phyloP scores from a whole-genome alignment of 2,888 invertebrate species.

The Notodonta ziczac region DNA sequence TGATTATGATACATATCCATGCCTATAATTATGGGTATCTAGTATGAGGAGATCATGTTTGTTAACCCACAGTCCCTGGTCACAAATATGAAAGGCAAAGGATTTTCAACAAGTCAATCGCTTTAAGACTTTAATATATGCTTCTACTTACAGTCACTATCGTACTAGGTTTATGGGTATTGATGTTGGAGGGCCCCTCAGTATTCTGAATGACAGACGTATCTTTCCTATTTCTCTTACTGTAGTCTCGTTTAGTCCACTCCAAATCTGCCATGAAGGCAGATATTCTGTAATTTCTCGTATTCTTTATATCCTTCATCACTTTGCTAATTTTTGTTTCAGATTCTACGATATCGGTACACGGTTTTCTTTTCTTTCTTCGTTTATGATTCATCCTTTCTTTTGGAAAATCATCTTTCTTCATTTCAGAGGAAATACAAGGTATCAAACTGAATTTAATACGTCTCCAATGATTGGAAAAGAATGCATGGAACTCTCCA shows the following conservation, averaged over 20 bases:
- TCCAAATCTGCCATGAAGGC: constrained; percentile 51
- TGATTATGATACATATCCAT: too few species aligned
- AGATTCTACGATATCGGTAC: constrained; percentile 5
- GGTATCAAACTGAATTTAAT: constrained; percentile 29
- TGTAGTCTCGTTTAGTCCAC: constrained; percentile 39
- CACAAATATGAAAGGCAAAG: too few species aligned
- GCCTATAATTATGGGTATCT: too few species aligned
- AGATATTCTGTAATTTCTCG: constrained; percentile 50
- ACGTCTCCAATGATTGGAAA: constrained; percentile 40
- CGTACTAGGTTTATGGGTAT: not conserved
- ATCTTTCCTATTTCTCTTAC: constrained; percentile 1
- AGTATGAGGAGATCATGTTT: too few species aligned
- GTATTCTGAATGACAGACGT: not conserved
- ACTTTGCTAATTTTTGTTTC: constrained; percentile 14
- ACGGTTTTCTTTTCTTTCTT: constrained; percentile 49
- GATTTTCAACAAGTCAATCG: too few species aligned
- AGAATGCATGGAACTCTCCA: constrained; percentile 21
- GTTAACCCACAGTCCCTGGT: too few species aligned
- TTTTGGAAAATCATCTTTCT: constrained; percentile 18
- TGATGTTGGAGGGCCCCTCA: not conserved
- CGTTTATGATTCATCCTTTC: constrained; percentile 53
- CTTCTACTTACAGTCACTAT: not conserved
- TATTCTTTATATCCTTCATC: constrained; percentile 37
- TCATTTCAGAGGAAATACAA: constrained; percentile 16
- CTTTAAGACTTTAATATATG: too few species aligned